Base-by-base conservation (phyloP, 2,797 vertebrate genomes). In the Harpagifer antarcticus region DNA sequence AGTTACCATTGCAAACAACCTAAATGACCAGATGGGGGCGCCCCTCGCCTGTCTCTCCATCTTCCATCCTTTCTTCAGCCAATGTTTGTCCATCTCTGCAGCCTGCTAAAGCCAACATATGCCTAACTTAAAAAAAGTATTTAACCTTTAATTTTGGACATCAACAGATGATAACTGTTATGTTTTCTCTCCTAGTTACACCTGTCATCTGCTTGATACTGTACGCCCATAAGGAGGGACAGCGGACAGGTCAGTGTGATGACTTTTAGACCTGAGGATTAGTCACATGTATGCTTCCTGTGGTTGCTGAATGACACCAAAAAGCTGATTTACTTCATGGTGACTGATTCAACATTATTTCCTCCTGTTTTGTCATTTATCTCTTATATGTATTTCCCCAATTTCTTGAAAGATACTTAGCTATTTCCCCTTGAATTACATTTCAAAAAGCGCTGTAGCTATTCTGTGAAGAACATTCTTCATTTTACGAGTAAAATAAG, bases 11-110 rank as follows among this genome's bases (percentile, higher is more conserved):
- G 64, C 40, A 79, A 27, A 79, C 11, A 43, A 27, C 33, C 4
- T 11, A 42, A 50, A 10, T 3, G 14, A 53, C 83, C 93, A 92
- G 75, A 67, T 8, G 89, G 67, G 86, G 90, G 82, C 72, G 16
- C 74, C 61, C 43, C 15, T 60, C 17, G 23, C 37, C 62, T 53
- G 31, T 44, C 42, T 61, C 44, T 74, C 10, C 72, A 58, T 49
- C 53, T 11, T 44, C 4, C 23, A 12, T 47, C 45, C 33, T 42
- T n/a, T 27, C 15, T 3, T 14, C 45, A 67, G 5, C 1, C 58
- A 9, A 50, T 17, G 55, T 74, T 50, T 48, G 17, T 31, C 31
- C 11, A 53, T 53, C 33, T 55, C 53, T 68, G 43, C 59, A 63
- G 16, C 47, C 44, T 54, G 42, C 42, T 58, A 3, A 9, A 47